Conservation (phyloP, 2,113 vertebrate genomes). For the Nibea coibor region DNA sequence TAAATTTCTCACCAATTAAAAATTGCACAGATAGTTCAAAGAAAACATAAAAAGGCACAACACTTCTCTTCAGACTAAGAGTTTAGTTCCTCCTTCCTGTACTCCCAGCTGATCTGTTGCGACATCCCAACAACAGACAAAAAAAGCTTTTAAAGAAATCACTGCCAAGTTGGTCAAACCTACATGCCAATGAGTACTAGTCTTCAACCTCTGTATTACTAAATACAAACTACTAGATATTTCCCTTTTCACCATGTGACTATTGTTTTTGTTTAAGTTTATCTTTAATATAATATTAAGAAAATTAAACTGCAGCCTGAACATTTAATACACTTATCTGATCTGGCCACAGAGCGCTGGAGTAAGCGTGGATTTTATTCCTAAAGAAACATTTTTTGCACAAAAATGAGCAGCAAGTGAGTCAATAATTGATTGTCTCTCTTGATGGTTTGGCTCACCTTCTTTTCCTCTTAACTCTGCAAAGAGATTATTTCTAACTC, state of each 20-base stretch:
- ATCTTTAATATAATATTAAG: too few relatives aligned
- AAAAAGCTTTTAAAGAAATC: too few relatives aligned
- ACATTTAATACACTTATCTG: too few relatives aligned
- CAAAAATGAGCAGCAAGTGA: not conserved
- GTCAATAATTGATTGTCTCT: conserved; percentile 12
- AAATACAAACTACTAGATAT: too few relatives aligned
- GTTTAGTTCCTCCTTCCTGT: not conserved
- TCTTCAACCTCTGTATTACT: not conserved
- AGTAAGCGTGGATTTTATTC: too few relatives aligned
- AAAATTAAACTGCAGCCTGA: too few relatives aligned
- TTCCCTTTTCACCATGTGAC: too few relatives aligned
- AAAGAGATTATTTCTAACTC: not conserved
- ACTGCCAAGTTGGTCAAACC: not conserved
- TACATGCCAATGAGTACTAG: not conserved
- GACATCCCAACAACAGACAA: not conserved
- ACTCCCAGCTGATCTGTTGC: too few relatives aligned
- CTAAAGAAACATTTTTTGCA: not conserved
- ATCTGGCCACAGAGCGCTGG: too few relatives aligned
- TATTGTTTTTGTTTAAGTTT: too few relatives aligned
- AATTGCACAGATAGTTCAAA: not conserved
- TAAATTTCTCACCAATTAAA: not conserved
- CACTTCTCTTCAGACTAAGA: not conserved
- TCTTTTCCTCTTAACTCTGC: not conserved
- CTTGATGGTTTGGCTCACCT: conserved; percentile 1
- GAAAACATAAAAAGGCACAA: not conserved